Percentiles rank a stretch among this genome's conserved stretches.
Evolutionary conservation across 2,888 invertebrate species (phyloP).

Genomic region (Orthosia incerta): DNA sequence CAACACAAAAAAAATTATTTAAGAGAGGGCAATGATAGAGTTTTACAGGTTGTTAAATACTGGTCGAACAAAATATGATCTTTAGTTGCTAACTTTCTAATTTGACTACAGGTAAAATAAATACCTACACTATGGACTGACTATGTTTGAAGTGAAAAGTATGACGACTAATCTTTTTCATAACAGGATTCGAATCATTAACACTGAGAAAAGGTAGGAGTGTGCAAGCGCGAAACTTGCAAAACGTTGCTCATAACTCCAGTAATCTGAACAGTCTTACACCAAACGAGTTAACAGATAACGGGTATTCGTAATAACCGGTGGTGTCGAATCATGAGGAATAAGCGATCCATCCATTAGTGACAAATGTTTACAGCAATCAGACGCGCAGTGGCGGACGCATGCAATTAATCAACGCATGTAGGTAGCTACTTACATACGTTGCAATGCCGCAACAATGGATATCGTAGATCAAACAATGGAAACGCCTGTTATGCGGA

Average conservation of each 20-base stretch:
- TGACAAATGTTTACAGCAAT: slow-evolving; percentile 85
- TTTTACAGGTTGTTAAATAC: too few species aligned
- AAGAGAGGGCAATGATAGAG: too few species aligned
- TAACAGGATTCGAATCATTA: too few species aligned
- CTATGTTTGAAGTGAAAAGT: too few species aligned
- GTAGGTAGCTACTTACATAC: slow-evolving; percentile 57
- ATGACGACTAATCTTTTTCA: too few species aligned
- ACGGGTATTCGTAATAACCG: slow-evolving; percentile 63
- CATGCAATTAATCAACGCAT: slow-evolving; percentile 79
- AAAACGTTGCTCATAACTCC: slow-evolving; percentile 25
- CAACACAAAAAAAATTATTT: too few species aligned
- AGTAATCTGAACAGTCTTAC: slow-evolving; percentile 38
- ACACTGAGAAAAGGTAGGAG: too few species aligned
- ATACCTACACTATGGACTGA: too few species aligned
- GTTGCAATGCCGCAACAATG: slow-evolving; percentile 49
- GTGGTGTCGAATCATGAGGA: slow-evolving; percentile 69
- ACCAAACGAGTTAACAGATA: slow-evolving; percentile 65
- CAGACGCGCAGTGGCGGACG: slow-evolving; percentile 73
- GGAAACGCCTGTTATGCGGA: slow-evolving; percentile 26
- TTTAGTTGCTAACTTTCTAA: too few species aligned
- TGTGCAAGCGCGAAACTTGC: too few species aligned
- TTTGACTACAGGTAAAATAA: too few species aligned
- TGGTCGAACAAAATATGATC: too few species aligned
- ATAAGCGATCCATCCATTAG: slow-evolving; percentile 80
- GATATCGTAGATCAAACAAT: slow-evolving; percentile 63